Evolutionary conservation across 2,888 invertebrate species (phyloP).

Genomic region (Conomelus anceps): DNA sequence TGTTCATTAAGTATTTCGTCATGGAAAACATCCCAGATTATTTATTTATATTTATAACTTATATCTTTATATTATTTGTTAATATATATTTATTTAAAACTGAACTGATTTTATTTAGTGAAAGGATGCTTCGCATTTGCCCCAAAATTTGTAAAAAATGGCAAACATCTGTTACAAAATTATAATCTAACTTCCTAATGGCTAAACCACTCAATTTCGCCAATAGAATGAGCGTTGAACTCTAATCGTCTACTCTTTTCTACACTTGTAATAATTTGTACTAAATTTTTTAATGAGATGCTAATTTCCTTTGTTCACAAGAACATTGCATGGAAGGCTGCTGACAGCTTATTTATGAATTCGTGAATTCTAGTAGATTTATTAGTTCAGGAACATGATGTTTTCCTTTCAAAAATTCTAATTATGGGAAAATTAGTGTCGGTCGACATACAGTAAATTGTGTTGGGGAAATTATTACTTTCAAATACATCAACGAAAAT

Average conservation of each 20-base stretch:
- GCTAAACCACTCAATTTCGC: neutral
- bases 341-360: neutral
- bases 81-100: too few species aligned
- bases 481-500: neutral
- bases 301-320: conserved; percentile 12
- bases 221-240: neutral
- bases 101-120: too few species aligned
- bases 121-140: too few species aligned
- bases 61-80: too few species aligned
- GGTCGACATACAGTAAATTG: neutral
- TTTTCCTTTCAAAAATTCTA: neutral
- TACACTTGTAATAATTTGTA: neutral
- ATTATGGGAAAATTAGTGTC: neutral
- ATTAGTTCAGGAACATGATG: neutral
- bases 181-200: neutral
- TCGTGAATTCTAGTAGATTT: conserved; percentile 17
- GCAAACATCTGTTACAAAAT: too few species aligned
- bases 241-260: neutral
- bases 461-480: too few species aligned
- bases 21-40: too few species aligned
- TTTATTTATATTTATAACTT: too few species aligned
- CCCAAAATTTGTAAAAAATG: too few species aligned
- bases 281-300: conserved; percentile 1
- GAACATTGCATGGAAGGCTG: neutral
- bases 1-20: too few species aligned